Base-by-base conservation (phyloP, 2,113 vertebrate genomes). In the Zosterops pallidus region DNA sequence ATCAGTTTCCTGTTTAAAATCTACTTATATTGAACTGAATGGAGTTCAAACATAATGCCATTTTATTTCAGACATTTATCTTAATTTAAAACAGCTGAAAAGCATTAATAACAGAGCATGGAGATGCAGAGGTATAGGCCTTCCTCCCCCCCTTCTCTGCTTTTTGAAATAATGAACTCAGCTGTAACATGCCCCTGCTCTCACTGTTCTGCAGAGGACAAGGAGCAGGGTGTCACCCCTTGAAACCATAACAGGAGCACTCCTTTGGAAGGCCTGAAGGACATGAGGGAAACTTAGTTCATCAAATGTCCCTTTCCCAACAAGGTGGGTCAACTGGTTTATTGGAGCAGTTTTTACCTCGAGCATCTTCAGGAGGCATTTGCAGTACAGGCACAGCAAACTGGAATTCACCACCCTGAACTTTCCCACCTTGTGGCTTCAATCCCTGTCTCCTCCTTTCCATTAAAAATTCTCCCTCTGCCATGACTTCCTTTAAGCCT, bases 11-110 rank as follows among this genome's bases (percentile, higher is more conserved):
- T 89, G 74, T 86, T 93, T 87, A 95, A 97, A 96, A 94, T 93
- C 83, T 94, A 90, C 84, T 97, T 90, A 69, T 78, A 94, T 86
- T 81, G 83, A 95, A 87, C 81, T 33, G 42, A 94, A 93, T 74
- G 62, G 79, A 95, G 96, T 97, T 97, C 90, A 97, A 92, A 95
- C 79, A 89, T 96, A 95, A 96, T 94, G 84, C 92, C 92, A 93
- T 95, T 96, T 91, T 95, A 76, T 92, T 96, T 95, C 90, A 96
- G 95, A 92, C 93, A 95, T 95, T 95, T 95, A 95, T 94, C 90
- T 67, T 95, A 96, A 92, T 91, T 94, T 90, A 95, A 97, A 95
- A 90, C 95, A 94, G 84, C 81, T 80, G 95, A 93, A 94, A 91
- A 78, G 63, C 88, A 95, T 94, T 96, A 97, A 95, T 92, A 96